Conservation (phyloP, 2,797 vertebrate genomes). For the Helostoma temminkii region DNA sequence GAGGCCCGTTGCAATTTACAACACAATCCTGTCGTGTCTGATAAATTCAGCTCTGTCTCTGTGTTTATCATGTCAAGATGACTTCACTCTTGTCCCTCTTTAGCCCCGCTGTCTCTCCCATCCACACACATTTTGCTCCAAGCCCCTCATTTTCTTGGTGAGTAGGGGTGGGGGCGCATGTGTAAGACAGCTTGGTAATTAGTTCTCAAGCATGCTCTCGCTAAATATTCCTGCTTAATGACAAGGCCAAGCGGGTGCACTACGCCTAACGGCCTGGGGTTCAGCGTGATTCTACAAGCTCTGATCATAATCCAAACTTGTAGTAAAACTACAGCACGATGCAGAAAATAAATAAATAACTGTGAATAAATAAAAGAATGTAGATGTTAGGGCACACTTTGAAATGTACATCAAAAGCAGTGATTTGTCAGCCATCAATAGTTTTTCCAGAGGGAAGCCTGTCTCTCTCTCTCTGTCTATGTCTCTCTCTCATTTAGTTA, state of each 20-base stretch:
- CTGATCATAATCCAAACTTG: slow-evolving; percentile 66
- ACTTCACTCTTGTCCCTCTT: slow-evolving; percentile 76
- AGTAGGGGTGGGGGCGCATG: slow-evolving; percentile 33
- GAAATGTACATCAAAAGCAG: slow-evolving; percentile 76
- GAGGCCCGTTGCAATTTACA: slow-evolving; percentile 75
- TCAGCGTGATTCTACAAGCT: slow-evolving; percentile 54
- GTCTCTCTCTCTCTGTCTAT: slow-evolving; percentile 38
- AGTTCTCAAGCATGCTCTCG: slow-evolving; percentile 66
- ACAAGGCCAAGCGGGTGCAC: slow-evolving; percentile 66
- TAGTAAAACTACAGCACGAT: slow-evolving; percentile 45
- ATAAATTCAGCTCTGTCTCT: slow-evolving; percentile 74
- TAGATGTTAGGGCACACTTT: slow-evolving; percentile 74
- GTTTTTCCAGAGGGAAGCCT: slow-evolving; percentile 65
- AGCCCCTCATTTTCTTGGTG: slow-evolving; percentile 68
- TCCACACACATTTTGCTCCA: slow-evolving; percentile 48
- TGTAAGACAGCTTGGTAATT: slow-evolving; percentile 80
- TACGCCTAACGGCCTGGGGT: slow-evolving; percentile 54
- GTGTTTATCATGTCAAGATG: slow-evolving; percentile 81
- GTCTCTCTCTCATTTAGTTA: slow-evolving; percentile 78
- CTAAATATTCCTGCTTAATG: slow-evolving; percentile 78
- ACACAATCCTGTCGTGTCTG: slow-evolving; percentile 67
- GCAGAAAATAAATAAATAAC: slow-evolving; percentile 59
- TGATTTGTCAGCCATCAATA: slow-evolving; percentile 77
- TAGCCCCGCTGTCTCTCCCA: slow-evolving; percentile 57
- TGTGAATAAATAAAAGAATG: slow-evolving; percentile 67